Evolutionary conservation across 2,113 vertebrate species (phyloP), one percentile per base, ranked within the genome.

Genomic region (Pelecanus crispus): DNA sequence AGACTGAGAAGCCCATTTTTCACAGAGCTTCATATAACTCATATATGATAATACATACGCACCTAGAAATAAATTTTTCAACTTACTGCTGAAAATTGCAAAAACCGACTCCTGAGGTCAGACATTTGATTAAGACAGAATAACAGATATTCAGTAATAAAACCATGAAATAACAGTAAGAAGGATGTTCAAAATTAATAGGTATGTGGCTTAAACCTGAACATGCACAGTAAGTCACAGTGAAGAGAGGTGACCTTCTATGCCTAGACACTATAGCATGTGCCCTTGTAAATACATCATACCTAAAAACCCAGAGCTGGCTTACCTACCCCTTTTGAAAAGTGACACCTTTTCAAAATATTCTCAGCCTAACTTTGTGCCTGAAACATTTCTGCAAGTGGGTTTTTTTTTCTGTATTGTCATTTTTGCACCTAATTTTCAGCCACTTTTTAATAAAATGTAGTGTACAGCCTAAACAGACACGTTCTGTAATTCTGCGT

Each of bases 31-130:
- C 45, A 6, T 45, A 5, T 21, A 81, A 40, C 17, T 72, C 13
- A 24, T 19, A 6, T 15, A 26, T 34, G 31, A 31, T 63, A 85
- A 45, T 0, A 0, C 22, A 11, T 19, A 31, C 20, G 17, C 15
- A 29, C 22, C 17, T 50, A 32, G 55, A 66, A n/a, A 61, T 45
- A 81, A 1, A 3, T 1, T 79, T 34, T 47, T 47, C 45, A 81
- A 36, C 12, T 50, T 63, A 53, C 7, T 71, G 29, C 5, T 71
- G 65, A 86, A 94, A 91, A 28, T 6, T 40, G 32, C 17, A 4
- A 24, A 62, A 84, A 66, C 38, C 44, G 11, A 24, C 6, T 80
- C 15, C 42, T 58, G 10, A 82, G 93, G 40, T 61, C 40, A 85
- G n/a, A 38, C 2, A 6, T 53, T 29, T 70, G 17, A 38, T 59